phyloP scores from a whole-genome alignment of 1,140 invertebrate genomes.

The Macrobrachium nipponense region DNA sequence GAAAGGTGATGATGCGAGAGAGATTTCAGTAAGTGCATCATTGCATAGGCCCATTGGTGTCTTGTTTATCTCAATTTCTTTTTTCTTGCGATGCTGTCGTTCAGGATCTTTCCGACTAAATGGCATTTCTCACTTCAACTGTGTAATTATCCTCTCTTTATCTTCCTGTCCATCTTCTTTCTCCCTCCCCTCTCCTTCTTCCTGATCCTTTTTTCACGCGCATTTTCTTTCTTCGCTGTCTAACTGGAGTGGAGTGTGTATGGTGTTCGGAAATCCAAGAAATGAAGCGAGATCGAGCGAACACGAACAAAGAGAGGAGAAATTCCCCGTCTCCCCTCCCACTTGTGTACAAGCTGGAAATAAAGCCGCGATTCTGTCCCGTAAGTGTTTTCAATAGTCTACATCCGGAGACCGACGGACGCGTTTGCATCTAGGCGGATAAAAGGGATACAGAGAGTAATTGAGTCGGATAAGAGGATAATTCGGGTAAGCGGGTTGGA shows the following conservation, averaged over 20 bases:
- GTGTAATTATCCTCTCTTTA: no score
- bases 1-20: no score
- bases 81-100: no score
- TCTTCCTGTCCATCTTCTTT: slow-evolving; percentile 6
- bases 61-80: neutral
- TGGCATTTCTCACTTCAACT: no score
- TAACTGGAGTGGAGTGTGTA: neutral
- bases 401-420: slow-evolving; percentile 48
- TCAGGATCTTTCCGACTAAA: no score
- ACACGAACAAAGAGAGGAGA: slow-evolving; percentile 26
- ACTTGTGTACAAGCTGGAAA: slow-evolving; percentile 45
- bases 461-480: slow-evolving; percentile 58
- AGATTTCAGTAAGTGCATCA: no score
- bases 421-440: slow-evolving; percentile 56
- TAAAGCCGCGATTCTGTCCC: slow-evolving; percentile 47
- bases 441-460: slow-evolving; percentile 55
- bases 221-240: neutral
- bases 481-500: slow-evolving; percentile 48
- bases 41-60: no score
- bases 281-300: slow-evolving; percentile 35
- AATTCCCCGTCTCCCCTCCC: slow-evolving; percentile 10
- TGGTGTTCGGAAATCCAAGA: slow-evolving; percentile 29
- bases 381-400: slow-evolving; percentile 50
- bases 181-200: slow-evolving; percentile 5
- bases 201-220: slow-evolving; percentile 1